Evolutionary conservation across 2,888 invertebrate species (phyloP).

Genomic region (Leucania comma): DNA sequence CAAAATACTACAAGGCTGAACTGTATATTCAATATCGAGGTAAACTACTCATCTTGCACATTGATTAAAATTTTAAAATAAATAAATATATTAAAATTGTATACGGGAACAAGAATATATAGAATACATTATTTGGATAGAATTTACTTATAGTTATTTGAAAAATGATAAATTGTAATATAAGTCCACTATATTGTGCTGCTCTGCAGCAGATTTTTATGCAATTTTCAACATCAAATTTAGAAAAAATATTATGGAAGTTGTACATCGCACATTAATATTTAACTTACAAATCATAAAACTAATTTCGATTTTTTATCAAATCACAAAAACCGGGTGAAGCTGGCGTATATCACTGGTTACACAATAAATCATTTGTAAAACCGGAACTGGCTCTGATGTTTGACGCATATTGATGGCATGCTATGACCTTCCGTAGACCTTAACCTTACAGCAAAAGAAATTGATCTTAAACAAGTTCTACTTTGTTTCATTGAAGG

Average conservation of each 20-base stretch:
- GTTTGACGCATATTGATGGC: constrained; percentile 23
- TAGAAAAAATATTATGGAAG: not conserved
- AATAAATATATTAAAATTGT: constrained; percentile 7
- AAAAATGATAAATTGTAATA: not conserved
- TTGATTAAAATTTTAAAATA: constrained; percentile 10
- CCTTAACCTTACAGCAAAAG: constrained; percentile 35
- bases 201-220: not conserved
- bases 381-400: constrained; percentile 12
- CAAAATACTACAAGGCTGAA: constrained; percentile 30
- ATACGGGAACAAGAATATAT: not conserved
- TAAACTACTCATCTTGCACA: constrained; percentile 33
- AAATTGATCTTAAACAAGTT: constrained; percentile 27
- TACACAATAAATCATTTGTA: not conserved
- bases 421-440: constrained; percentile 19
- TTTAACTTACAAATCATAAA: no score
- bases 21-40: constrained; percentile 32
- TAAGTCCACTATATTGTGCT: not conserved
- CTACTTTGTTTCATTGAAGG: not conserved
- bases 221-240: no score
- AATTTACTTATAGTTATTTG: not conserved
- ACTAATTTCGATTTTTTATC: not conserved
- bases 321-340: not conserved
- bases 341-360: not conserved
- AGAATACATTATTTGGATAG: not conserved
- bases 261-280: no score